Conservation (phyloP, 2,113 vertebrate species). For the Psittacara wagleri region DNA sequence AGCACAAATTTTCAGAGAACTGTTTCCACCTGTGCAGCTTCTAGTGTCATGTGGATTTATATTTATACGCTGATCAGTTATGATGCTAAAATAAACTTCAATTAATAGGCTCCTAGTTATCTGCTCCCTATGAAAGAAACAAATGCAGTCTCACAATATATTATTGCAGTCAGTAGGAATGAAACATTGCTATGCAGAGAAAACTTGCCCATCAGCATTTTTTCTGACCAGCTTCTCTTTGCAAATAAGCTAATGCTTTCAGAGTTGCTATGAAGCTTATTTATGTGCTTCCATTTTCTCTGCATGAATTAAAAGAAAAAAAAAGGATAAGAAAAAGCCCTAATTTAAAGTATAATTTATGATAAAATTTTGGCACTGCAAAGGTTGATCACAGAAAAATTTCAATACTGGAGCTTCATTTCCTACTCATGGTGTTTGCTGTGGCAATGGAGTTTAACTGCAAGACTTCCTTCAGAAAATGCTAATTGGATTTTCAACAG, state of each 20-base stretch:
- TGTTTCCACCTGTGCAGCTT: neutral
- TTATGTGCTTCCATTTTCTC: neutral
- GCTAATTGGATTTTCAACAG: slow-evolving; percentile 45
- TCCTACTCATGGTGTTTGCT: neutral
- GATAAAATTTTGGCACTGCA: neutral
- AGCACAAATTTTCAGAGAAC: neutral
- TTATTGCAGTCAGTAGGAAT: neutral
- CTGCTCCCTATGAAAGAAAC: neutral
- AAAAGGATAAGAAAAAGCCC: neutral
- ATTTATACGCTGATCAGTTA: neutral
- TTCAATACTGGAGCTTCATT: neutral
- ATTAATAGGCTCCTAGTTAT: neutral
- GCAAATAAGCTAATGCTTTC: neutral
- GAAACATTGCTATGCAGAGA: neutral
- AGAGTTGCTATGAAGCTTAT: neutral
- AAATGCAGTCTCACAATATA: neutral
- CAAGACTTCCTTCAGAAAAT: slow-evolving; percentile 28
- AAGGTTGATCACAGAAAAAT: neutral
- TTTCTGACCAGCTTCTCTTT: neutral
- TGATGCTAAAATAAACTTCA: neutral
- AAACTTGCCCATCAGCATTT: neutral
- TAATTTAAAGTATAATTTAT: slow-evolving; percentile 40
- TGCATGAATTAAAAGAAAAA: neutral
- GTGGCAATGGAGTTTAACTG: slow-evolving; percentile 8
- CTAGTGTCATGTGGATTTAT: neutral